Percentiles rank a stretch among this genome's conserved stretches.
These are phyloP conservation scores for Patella vulgata DNA, from an alignment of 1,140 invertebrate species.

Conservation along the genomic window DNA sequence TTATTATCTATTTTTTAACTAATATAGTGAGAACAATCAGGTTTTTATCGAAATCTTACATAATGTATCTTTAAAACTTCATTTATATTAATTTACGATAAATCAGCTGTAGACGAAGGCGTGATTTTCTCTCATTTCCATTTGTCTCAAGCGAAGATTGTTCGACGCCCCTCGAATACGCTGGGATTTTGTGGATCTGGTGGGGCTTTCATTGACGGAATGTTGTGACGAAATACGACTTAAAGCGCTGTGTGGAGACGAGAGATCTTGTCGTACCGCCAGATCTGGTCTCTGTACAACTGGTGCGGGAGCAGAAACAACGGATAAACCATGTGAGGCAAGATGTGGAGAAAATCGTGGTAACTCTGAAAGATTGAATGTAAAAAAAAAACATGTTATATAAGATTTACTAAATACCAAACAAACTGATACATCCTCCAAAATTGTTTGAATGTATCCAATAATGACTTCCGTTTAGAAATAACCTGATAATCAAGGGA, in stretches of 20 bases:
- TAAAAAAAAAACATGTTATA: neutral
- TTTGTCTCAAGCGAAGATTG: conserved; percentile 42
- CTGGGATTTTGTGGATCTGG: conserved; percentile 52
- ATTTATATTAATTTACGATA: too few species aligned
- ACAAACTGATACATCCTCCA: neutral
- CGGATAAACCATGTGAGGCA: conserved; percentile 47
- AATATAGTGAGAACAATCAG: too few species aligned
- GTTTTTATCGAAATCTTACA: too few species aligned
- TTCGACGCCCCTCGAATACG: conserved; percentile 48
- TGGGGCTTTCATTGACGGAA: conserved; percentile 4
- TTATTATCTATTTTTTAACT: too few species aligned
- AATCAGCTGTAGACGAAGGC: conserved; percentile 53
- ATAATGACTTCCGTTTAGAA: too few species aligned
- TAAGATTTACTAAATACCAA: conserved; percentile 11
- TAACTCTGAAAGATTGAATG: conserved; percentile 28
- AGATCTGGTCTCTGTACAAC: conserved; percentile 47
- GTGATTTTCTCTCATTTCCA: conserved; percentile 55
- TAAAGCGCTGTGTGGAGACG: conserved; percentile 11
- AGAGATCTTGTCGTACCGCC: conserved; percentile 10
- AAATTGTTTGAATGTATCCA: too few species aligned
- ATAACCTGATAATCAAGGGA: too few species aligned
- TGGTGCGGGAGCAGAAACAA: conserved; percentile 60
- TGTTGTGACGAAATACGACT: conserved; percentile 30
- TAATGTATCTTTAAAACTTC: too few species aligned
- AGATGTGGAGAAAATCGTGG: conserved; percentile 22